Evolutionary conservation across 2,888 invertebrate genomes (phyloP).

Genomic region (Phalangium opilio): DNA sequence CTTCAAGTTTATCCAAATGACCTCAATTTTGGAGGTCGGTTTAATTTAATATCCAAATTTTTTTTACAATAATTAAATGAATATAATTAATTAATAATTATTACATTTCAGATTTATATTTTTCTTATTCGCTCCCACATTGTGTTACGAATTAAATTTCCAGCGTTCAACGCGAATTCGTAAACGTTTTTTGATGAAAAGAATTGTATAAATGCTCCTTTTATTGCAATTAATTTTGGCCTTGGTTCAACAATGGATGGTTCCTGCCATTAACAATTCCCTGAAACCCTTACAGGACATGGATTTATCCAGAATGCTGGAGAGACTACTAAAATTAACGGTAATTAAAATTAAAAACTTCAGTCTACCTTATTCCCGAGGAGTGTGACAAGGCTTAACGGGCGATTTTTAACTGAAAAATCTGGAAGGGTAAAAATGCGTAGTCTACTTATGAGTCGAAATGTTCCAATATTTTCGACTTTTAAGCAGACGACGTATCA

Average conservation of each 20-base stretch:
- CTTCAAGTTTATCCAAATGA: conserved; percentile 72
- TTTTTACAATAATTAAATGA: no score
- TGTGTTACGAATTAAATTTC: conserved; percentile 96
- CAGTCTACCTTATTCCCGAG: no score
- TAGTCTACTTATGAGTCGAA: no score
- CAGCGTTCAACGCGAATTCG: conserved; percentile 70
- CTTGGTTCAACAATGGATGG: conserved; percentile 92
- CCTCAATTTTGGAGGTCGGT: conserved; percentile 53
- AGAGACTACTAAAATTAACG: conserved; percentile 82
- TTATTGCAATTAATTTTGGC: conserved; percentile 44
- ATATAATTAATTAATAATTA: conserved; percentile 15
- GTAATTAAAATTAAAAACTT: no score
- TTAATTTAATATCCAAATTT: no score
- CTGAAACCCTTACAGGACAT: conserved; percentile 70
- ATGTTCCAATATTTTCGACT: no score
- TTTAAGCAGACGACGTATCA: no score
- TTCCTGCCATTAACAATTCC: conserved; percentile 86
- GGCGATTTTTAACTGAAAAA: no score
- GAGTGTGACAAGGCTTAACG: no score
- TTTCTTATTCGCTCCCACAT: conserved; percentile 83
- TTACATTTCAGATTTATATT: conserved; percentile 70
- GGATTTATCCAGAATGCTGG: conserved; percentile 70
- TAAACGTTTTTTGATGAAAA: conserved; percentile 65
- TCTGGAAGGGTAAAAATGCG: no score
- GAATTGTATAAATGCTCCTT: conserved; percentile 61